Evolutionary conservation across 1,140 invertebrate species (phyloP), one percentile per base, ranked within the genome.

Genomic region (Spodoptera frugiperda): DNA sequence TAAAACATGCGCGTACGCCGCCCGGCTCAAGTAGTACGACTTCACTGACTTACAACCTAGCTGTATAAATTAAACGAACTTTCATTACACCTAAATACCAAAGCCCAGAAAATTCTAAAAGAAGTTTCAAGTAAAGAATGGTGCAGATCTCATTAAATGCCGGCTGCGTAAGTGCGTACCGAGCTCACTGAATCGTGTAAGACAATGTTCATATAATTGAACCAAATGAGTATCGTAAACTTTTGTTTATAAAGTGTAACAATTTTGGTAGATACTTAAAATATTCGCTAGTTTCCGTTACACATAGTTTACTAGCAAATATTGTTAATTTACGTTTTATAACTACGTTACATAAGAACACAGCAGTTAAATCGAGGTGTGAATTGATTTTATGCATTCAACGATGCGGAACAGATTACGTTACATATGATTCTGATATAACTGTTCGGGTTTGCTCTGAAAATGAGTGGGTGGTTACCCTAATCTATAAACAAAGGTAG

Each of bases 1-100:
- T 73, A 46, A 73, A 61, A 73, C 54, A 49, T 73, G 55, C 55
- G 55, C 71, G 71, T 25, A 30, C 71, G 71, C 44, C 17, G 53
- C 44, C 10, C 39, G 21, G 33, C 71, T 15, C 55, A 33, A 61
- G 46, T 59, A 61, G 39, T 33, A 68, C 65, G 49, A 53, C 65
- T 53, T 68, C 46, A 51, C 39, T 53, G 33, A 30, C 65, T 51
- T n/a, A 53, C 46, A 9, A 53, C 46, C 21, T 19, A 53, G 49
- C 21, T 68, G 65, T 30, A 68, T 68, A 68, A 68, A 33, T 14
- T 68, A 51, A 48, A 53, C 65, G 65, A 53, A 53, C 39, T 68
- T 68, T 48, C 63, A 67, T 67, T 67, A 21, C 44, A 49, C 44
- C 63, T 49, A 67, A 67, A 67, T 67, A 67, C 63, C 63, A 25